Percentiles rank a stretch among this genome's conserved stretches.
Conservation (phyloP, 2,797 vertebrate species). For the Trichosurus vulpecula region DNA sequence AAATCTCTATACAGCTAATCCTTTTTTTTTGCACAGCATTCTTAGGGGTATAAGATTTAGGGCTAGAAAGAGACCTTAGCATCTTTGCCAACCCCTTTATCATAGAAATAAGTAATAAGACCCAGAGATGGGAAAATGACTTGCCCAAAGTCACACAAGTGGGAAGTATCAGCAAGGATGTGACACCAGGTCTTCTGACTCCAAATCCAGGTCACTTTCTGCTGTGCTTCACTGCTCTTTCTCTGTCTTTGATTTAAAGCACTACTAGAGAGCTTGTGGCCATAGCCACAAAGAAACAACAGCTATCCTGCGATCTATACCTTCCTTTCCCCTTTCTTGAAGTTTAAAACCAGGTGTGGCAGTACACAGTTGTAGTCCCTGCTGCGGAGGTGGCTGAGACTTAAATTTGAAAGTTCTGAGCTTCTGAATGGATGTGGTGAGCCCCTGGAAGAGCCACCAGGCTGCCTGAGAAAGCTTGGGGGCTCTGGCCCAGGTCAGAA, state of each 20-base stretch:
- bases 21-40: neutral
- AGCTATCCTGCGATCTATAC: neutral
- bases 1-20: neutral
- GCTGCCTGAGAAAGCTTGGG: neutral
- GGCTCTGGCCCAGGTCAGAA: neutral
- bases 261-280: neutral
- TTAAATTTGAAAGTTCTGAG: neutral
- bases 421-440: neutral
- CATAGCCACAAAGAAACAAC: neutral
- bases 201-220: neutral
- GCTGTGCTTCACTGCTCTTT: neutral
- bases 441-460: neutral
- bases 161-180: neutral
- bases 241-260: neutral
- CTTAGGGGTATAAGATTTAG: neutral
- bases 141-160: neutral
- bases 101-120: neutral
- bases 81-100: neutral
- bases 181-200: neutral
- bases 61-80: neutral
- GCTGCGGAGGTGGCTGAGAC: neutral
- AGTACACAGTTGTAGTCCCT: neutral
- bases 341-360: neutral
- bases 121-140: neutral
- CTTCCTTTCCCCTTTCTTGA: constrained; percentile 11